Evolutionary conservation across 1,140 invertebrate genomes (phyloP), one percentile per base, ranked within the genome.

Genomic region (Drosophila ambigua): DNA sequence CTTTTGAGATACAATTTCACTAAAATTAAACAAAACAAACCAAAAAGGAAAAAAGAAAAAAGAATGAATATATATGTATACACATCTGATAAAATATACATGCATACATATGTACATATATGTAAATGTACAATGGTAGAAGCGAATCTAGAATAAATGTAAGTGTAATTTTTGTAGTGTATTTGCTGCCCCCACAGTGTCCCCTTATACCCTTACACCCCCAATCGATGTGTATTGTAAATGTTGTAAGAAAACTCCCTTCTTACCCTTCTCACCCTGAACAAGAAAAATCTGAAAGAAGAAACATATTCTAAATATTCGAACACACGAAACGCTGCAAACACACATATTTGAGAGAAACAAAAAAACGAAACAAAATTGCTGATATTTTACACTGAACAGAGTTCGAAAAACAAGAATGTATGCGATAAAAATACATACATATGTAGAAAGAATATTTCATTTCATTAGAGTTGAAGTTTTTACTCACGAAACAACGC

Each of bases 1-100:
- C 83, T 87, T 87, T 87, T 87, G 82, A 87, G 82, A 87, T 87
- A 87, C 83, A 87, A 77, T 82, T 75, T 87, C 65, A 88, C 60
- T 78, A 77, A 71, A 74, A 79, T 68, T 69, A 82, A 44, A 59
- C 66, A 54, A 45, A 41, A 51, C 55, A 39, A 39, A 39, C 9
- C 11, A 39, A 39, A 39, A 39, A 13, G 35, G 35, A 39, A 39
- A 39, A 11, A 39, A 39, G 35, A 39, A 39, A 39, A 11, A 39
- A 39, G 35, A 39, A 39, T 67, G 41, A 65, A 79, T 63, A 59
- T 75, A 59, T 75, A 71, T 57, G 53, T 52, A 63, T 67, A 63
- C 51, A 77, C 55, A 77, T 77, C 72, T 46, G 76, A 55, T 65
- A 65, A 57, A 59, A 45, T 39, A 49, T 49, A 7, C 31, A 20